phyloP scores from a whole-genome alignment of 2,888 invertebrate species.

The Cosmopolites sordidus region DNA sequence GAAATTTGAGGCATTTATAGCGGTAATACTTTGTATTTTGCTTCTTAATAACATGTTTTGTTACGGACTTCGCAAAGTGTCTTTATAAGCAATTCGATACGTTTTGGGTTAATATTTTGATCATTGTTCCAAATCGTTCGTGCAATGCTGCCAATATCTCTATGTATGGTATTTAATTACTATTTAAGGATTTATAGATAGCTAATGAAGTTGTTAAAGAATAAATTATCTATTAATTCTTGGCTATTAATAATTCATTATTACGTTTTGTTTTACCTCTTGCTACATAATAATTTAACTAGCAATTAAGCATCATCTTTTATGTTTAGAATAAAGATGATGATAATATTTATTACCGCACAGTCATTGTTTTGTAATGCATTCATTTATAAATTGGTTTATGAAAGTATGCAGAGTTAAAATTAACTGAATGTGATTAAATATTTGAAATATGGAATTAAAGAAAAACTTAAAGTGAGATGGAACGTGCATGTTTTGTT shows the following conservation, averaged over 20 bases:
- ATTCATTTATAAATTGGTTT: no score
- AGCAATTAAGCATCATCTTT: neutral
- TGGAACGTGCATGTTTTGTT: no score
- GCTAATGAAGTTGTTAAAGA: neutral
- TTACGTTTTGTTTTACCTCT: no score
- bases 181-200: neutral
- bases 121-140: neutral
- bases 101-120: neutral
- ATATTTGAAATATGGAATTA: no score
- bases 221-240: neutral
- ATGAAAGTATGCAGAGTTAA: no score
- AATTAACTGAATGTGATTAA: no score
- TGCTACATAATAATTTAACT: neutral
- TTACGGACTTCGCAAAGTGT: neutral
- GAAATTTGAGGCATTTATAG: conserved; percentile 21
- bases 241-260: neutral
- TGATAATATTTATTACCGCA: neutral
- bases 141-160: neutral
- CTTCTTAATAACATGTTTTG: neutral
- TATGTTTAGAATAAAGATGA: neutral
- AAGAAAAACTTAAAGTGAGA: no score
- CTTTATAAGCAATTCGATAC: neutral
- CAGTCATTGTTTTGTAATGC: neutral
- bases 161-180: neutral
- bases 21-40: conserved; percentile 1